A percentile compares a stretch with the other conserved stretches of the same genome.
Conservation (phyloP, 2,113 vertebrate genomes). For the Daubentonia madagascariensis region DNA sequence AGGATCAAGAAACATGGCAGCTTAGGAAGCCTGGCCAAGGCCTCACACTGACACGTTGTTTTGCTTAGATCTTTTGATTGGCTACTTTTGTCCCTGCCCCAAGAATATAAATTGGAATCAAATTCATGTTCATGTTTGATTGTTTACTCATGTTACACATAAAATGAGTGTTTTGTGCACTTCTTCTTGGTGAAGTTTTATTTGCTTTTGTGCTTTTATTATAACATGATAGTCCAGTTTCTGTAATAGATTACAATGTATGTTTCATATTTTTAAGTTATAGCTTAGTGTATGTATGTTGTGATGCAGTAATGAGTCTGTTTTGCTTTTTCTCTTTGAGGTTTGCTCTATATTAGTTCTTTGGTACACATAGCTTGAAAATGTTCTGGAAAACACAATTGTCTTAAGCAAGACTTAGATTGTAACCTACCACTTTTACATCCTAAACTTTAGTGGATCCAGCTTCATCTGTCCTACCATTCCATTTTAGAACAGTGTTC, state of each 20-base stretch:
- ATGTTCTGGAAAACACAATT: not conserved
- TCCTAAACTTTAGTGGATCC: not conserved
- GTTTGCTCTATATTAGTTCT: not conserved
- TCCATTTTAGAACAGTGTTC: slow-evolving; percentile 6
- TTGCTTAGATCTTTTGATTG: slow-evolving; percentile 69
- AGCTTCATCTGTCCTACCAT: not conserved
- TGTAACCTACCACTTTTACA: not conserved
- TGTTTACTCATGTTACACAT: slow-evolving; percentile 63
- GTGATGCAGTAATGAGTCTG: not conserved
- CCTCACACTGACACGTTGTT: slow-evolving; percentile 60
- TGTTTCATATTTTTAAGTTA: slow-evolving; percentile 57
- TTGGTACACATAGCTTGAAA: not conserved
- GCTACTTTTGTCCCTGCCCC: slow-evolving; percentile 66
- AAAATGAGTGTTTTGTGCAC: slow-evolving; percentile 36
- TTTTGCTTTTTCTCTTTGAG: not conserved
- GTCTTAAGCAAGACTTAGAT: not conserved
- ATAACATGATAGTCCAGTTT: slow-evolving; percentile 49
- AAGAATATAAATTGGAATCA: slow-evolving; percentile 64
- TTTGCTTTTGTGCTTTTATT: slow-evolving; percentile 62
- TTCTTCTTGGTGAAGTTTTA: slow-evolving; percentile 55
- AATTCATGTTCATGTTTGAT: slow-evolving; percentile 55
- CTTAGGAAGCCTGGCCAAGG: slow-evolving; percentile 48
- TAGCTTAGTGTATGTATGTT: not conserved
- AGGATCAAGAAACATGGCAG: slow-evolving; percentile 61
- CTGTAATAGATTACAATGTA: slow-evolving; percentile 23